Percentiles rank a stretch among this genome's conserved stretches.
Evolutionary conservation across 2,888 invertebrate genomes (phyloP).

Genomic region (Chironomus riparius): DNA sequence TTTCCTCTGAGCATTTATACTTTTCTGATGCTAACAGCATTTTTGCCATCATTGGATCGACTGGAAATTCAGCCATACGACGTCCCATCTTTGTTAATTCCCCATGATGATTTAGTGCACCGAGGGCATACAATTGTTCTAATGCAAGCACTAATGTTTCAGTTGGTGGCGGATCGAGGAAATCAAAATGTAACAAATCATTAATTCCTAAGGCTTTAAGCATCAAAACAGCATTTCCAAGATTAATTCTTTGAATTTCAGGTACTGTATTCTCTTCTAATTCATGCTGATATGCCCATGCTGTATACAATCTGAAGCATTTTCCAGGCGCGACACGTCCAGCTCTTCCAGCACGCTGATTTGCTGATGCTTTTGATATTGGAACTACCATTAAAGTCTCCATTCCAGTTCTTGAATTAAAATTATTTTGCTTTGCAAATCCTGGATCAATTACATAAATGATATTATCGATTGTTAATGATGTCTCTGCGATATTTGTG

Average conservation of each 20-base stretch:
- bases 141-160: constrained; percentile 86
- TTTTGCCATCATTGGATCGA: constrained; percentile 98
- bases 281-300: constrained; percentile 98
- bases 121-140: constrained; percentile 94
- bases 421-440: constrained; percentile 97
- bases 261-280: constrained; percentile 96
- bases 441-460: constrained; percentile 99
- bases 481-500: constrained; percentile 99
- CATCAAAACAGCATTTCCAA: constrained; percentile 91
- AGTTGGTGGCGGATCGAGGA: constrained; percentile 94
- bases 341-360: constrained; percentile 93
- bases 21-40: constrained; percentile 96
- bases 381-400: constrained; percentile 98
- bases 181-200: constrained; percentile 96
- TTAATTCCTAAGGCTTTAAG: constrained; percentile 95
- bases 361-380: constrained; percentile 95
- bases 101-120: constrained; percentile 94
- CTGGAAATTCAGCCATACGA: constrained; percentile 98
- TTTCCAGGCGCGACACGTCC: constrained; percentile 95
- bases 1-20: constrained; percentile 95
- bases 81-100: constrained; percentile 94
- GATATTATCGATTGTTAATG: constrained; percentile 97
- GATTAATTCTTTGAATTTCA: constrained; percentile 96
- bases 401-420: constrained; percentile 96
- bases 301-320: constrained; percentile 95